Conservation (phyloP, 2,113 vertebrate genomes). For the Caretta caretta region DNA sequence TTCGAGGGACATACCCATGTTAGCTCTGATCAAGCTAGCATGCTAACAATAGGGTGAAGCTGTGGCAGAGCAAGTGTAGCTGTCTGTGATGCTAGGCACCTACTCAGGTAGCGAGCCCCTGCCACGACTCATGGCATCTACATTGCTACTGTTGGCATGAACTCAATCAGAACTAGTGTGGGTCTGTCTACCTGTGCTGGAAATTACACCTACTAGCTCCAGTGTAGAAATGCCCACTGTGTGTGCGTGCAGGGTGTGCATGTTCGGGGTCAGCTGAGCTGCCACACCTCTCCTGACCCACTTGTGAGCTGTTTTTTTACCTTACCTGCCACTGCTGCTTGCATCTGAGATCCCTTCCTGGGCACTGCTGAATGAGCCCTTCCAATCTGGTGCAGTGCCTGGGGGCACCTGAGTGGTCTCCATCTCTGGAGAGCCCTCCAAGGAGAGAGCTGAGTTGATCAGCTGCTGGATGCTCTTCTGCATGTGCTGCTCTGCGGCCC, state of each 20-base stretch:
- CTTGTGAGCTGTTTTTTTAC: rapidly evolving
- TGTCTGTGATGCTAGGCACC: background rate
- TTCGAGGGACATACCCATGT: background rate
- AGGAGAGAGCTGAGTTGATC: background rate
- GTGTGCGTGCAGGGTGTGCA: rapidly evolving
- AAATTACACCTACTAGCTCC: no score
- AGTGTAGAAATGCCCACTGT: background rate
- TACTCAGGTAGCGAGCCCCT: background rate
- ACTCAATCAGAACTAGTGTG: no score
- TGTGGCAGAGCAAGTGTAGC: no score
- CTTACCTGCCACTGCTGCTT: slow-evolving; percentile 33
- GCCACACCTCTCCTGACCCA: rapidly evolving
- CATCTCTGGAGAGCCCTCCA: background rate
- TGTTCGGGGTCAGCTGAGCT: rapidly evolving
- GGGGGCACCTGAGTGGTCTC: rapidly evolving
- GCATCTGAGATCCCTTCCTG: rapidly evolving
- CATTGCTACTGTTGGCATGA: no score
- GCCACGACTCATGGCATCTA: background rate
- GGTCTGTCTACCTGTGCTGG: no score
- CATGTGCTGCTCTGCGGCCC: background rate
- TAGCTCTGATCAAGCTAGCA: background rate
- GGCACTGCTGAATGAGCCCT: rapidly evolving
- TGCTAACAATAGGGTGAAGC: background rate
- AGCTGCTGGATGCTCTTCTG: background rate
- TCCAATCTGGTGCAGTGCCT: rapidly evolving